A percentile compares a stretch with the other conserved stretches of the same genome.
These are phyloP conservation scores for Pissodes strobi DNA, from an alignment of 1,140 invertebrate genomes.

Conservation along the genomic window DNA sequence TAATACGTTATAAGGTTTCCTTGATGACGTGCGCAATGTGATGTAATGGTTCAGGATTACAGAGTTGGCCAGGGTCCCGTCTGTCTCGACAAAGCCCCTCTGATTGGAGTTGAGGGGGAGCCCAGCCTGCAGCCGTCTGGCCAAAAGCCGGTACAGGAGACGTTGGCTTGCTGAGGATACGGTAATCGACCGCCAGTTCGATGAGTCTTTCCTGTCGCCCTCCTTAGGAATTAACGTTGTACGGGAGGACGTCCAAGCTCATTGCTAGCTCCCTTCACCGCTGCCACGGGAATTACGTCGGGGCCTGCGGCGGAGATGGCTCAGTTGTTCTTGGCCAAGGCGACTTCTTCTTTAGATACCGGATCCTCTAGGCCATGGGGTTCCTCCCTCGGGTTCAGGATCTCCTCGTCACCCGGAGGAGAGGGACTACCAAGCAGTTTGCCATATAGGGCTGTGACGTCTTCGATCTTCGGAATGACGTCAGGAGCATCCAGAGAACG, in stretches of 20 bases:
- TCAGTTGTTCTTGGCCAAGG: neutral
- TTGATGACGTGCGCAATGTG: neutral
- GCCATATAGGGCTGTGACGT: no score
- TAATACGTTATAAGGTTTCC: neutral
- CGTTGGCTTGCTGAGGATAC: slow-evolving; percentile 29
- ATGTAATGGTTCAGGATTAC: neutral
- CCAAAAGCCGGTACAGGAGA: slow-evolving; percentile 18
- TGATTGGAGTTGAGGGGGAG: slow-evolving; percentile 33
- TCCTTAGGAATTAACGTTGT: slow-evolving; percentile 37
- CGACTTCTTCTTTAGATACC: neutral
- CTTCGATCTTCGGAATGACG: no score
- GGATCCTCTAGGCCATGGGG: neutral
- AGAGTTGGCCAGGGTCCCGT: slow-evolving; percentile 39
- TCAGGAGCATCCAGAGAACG: no score
- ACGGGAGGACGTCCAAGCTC: neutral
- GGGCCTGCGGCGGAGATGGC: neutral
- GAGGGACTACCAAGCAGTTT: no score
- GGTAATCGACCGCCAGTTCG: slow-evolving; percentile 39
- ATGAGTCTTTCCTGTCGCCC: slow-evolving; percentile 20
- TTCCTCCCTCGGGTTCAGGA: neutral
- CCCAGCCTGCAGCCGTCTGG: slow-evolving; percentile 9
- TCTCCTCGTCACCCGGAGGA: no score
- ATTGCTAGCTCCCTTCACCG: neutral
- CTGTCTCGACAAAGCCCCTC: slow-evolving; percentile 46
- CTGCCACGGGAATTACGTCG: neutral